Base-by-base conservation (phyloP, 2,888 invertebrate species). In the Anorthoa munda region DNA sequence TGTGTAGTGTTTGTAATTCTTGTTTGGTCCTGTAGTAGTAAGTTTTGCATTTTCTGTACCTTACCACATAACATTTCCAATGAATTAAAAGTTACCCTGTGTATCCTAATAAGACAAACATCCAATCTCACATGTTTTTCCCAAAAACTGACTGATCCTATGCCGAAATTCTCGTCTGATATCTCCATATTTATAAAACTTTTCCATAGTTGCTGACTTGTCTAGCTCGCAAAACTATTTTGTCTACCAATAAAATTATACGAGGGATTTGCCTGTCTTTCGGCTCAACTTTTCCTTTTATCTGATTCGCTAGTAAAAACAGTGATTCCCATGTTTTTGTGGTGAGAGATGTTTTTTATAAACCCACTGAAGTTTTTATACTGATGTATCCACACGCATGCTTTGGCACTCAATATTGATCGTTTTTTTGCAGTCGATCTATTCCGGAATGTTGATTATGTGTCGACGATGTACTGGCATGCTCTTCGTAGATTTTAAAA, bases 351-450 rank as follows among this genome's bases (percentile, higher is more conserved):
- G n/a, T 61, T 51, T 9, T 58, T 63, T 23, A 13, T 13, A n/a
- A 45, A 13, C 13, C 18, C 11, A 12, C 15, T 18, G 18, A 26
- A 56, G 48, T 21, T 72, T 50, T 26, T 3, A 7, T 31, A 23
- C 18, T 66, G 17, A 31, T 18, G 50, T 31, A 7, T 50, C 31
- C 51, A 46, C 39, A 9, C 17, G 17, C 17, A 31, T 61, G 55
- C 9, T 51, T 56, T 51, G 48, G 75, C 74, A 64, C 45, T 75
- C 75, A 55, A 46, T 55, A 65, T 56, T 45, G 13, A 56, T 26
- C 13, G 0, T 75, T 81, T 80, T 80, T 77, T 81, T 77, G 50
- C 76, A 46, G 11, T 21, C 55, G n/a, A 61, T 81, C 81, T 61
- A 66, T 66, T 61, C 13, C 11, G 21, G 77, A 66, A 12, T 77